Evolutionary conservation across 1,140 invertebrate species (phyloP), one percentile per base, ranked within the genome.

Genomic region (Zaprionus camerounensis): DNA sequence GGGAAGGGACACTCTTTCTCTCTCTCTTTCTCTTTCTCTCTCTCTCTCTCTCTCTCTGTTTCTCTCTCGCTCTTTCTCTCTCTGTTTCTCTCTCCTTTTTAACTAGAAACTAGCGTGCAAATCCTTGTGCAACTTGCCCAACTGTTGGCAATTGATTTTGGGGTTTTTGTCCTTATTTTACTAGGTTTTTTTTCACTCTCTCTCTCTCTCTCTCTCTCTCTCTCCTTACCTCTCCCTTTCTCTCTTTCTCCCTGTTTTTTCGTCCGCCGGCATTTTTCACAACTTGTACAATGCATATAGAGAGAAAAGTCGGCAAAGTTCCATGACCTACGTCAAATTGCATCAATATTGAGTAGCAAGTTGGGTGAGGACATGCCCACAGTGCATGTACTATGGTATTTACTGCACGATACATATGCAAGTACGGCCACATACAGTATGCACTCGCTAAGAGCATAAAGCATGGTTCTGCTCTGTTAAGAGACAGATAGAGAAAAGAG

Each of bases 241-340:
- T 44, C 5, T 36, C 34, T 36, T 11, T 36, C 11, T 17, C 41
- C 7, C n/a, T 17, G 13, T 2, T 15, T 46, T 46, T 46, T 20
- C 17, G 46, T 24, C 46, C 17, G 41, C 46, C 24, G 20, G 46
- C 20, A 22, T 20, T 49, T 49, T 49, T 11, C 20, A 49, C 46
- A 51, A 51, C 46, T 51, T 22, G 20, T 20, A 36, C 24, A 28
- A 55, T 34, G 34, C 22, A 51, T 20, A 53, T 22, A 31, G 36
- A 56, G 13, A 67, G 26, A 65, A 65, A 56, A 26, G 44, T 49
- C 34, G 49, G 41, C 71, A 75, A 75, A 78, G 76, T 81, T 81
- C 78, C 71, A 75, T 81, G 78, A 81, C 78, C 78, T 81, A 78
- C 34, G 78, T 20, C 76, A 78, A 80, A 78, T 66, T 78, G 72